Evolutionary conservation across 2,797 vertebrate species (phyloP).

Genomic region (Girardinus metallicus): DNA sequence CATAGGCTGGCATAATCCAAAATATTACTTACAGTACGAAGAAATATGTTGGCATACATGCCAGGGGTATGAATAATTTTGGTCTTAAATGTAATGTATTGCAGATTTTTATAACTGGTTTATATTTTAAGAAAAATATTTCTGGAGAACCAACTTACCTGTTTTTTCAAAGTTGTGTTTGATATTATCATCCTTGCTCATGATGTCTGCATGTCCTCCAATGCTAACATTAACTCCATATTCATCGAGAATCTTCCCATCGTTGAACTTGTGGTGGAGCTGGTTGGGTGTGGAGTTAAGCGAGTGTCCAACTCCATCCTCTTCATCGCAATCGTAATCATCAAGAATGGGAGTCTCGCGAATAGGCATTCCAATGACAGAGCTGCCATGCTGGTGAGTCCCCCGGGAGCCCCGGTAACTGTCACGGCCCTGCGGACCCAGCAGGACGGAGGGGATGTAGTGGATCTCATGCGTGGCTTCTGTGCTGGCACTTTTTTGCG

Average conservation of each 20-base stretch:
- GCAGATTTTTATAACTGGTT: constrained; percentile 6
- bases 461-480: constrained; percentile 99
- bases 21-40: background rate
- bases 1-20: background rate
- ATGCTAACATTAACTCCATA: constrained; percentile 69
- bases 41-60: background rate
- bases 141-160: constrained; percentile 78
- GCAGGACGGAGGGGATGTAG: constrained; percentile 96
- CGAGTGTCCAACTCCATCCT: constrained; percentile 79
- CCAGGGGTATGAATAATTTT: background rate
- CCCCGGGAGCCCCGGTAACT: constrained; percentile 87
- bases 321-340: constrained; percentile 93
- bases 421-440: constrained; percentile 92
- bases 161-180: constrained; percentile 88
- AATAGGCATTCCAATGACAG: constrained; percentile 95
- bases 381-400: constrained; percentile 87
- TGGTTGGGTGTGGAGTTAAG: constrained; percentile 73
- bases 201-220: constrained; percentile 81
- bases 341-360: constrained; percentile 97
- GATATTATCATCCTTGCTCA: constrained; percentile 83
- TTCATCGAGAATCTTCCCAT: constrained; percentile 75
- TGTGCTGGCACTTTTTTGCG: constrained; percentile 97
- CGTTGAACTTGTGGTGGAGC: constrained; percentile 81
- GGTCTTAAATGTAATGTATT: no score
- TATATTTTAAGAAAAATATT: constrained; percentile 12